phyloP scores from a whole-genome alignment of 2,113 vertebrate species.

The Myxocyprinus asiaticus region DNA sequence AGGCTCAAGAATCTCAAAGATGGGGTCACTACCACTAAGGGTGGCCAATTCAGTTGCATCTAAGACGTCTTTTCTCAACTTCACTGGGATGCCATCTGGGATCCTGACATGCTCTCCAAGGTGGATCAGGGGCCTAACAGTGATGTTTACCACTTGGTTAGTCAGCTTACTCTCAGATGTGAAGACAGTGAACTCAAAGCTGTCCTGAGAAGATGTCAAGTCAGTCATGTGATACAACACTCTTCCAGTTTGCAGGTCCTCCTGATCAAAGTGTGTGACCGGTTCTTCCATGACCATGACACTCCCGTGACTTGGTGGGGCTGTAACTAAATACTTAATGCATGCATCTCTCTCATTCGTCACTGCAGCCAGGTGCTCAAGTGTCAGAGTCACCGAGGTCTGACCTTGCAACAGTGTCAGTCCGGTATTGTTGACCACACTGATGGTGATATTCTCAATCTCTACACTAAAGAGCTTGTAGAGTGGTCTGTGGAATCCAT shows the following conservation, averaged over 20 bases:
- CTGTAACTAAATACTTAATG: constrained; percentile 78
- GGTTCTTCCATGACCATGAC: constrained; percentile 73
- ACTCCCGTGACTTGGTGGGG: constrained; percentile 75
- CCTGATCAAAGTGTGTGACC: constrained; percentile 79
- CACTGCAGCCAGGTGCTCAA: constrained; percentile 77
- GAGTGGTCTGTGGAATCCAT: constrained; percentile 82
- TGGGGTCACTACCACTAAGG: constrained; percentile 79
- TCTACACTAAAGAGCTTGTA: constrained; percentile 86
- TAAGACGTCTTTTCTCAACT: constrained; percentile 79
- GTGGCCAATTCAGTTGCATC: constrained; percentile 83
- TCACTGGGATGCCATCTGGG: constrained; percentile 73
- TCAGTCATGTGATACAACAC: constrained; percentile 83
- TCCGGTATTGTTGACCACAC: constrained; percentile 80
- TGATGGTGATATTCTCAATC: constrained; percentile 75
- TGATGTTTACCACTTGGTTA: constrained; percentile 76
- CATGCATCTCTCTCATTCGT: constrained; percentile 78
- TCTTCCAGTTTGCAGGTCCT: constrained; percentile 74
- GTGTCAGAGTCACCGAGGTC: constrained; percentile 74
- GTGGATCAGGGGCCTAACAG: constrained; percentile 74
- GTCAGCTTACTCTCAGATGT: constrained; percentile 77
- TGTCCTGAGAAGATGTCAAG: constrained; percentile 76
- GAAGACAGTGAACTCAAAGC: constrained; percentile 76
- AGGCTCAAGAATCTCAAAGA: constrained; percentile 78
- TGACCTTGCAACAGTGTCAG: constrained; percentile 80
- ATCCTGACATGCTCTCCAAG: constrained; percentile 70